Percentiles rank a stretch among this genome's conserved stretches.
Evolutionary conservation across 2,113 vertebrate genomes (phyloP).

Genomic region (Eclectus roratus): DNA sequence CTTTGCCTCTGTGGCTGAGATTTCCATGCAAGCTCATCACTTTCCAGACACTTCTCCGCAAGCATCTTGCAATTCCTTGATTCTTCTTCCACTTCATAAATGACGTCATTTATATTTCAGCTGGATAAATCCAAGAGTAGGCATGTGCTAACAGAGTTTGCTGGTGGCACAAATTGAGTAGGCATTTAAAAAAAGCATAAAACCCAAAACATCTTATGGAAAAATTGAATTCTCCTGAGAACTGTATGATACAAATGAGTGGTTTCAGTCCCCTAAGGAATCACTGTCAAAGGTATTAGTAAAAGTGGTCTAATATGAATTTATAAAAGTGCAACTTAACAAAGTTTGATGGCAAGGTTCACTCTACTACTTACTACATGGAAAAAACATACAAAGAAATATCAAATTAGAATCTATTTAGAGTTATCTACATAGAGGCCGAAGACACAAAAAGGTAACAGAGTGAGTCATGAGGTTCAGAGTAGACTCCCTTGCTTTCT

Average conservation of each 20-base stretch:
- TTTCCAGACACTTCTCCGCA: background rate
- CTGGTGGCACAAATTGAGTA: background rate
- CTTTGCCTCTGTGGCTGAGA: background rate
- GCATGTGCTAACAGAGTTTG: background rate
- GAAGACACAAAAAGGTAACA: background rate
- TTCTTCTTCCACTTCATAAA: conserved; percentile 1
- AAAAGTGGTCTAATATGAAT: background rate
- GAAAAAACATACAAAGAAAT: background rate
- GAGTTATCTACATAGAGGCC: background rate
- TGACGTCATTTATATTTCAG: conserved; percentile 10
- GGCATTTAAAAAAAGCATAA: background rate
- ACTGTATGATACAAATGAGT: background rate
- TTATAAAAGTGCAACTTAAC: background rate
- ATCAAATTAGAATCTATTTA: background rate
- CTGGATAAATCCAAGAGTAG: background rate
- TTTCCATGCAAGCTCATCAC: background rate
- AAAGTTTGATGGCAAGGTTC: background rate
- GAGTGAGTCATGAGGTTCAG: background rate
- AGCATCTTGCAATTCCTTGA: background rate
- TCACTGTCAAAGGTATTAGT: background rate
- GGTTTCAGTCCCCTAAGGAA: background rate
- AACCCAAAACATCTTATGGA: background rate
- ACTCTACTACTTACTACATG: background rate
- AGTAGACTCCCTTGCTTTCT: background rate
- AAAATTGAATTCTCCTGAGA: background rate